These are phyloP conservation scores for Trichechus manatus DNA, from an alignment of 2,113 vertebrate genomes.

Conservation along the genomic window DNA sequence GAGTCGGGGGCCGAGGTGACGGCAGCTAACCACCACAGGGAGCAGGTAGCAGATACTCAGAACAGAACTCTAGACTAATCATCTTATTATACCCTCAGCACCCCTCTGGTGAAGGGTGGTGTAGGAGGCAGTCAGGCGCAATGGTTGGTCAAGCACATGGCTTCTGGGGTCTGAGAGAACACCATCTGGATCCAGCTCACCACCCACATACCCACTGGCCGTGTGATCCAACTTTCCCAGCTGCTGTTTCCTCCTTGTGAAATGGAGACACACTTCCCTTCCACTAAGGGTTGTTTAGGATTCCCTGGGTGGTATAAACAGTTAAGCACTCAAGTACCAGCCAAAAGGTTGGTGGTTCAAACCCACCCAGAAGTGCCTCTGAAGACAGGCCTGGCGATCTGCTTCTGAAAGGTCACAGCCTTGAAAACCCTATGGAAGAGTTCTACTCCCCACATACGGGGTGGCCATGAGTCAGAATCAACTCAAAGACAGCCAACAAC, in stretches of 20 bases:
- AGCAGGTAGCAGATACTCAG: rapidly evolving
- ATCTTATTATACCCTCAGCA: not conserved
- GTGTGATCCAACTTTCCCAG: not conserved
- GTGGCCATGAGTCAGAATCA: not conserved
- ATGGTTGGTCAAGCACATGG: not conserved
- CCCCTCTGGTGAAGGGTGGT: not conserved
- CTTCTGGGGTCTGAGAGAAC: not conserved
- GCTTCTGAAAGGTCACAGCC: not conserved
- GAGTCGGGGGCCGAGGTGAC: no score
- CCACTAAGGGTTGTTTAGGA: no score
- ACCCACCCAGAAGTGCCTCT: not conserved
- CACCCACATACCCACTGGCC: not conserved
- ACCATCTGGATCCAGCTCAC: rapidly evolving
- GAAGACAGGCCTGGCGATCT: not conserved
- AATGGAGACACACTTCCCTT: not conserved
- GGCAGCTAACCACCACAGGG: no score
- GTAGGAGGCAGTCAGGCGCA: rapidly evolving
- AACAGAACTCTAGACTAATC: not conserved
- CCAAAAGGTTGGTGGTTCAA: not conserved
- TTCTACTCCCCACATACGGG: not conserved
- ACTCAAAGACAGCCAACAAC: not conserved
- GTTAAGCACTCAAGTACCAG: not conserved
- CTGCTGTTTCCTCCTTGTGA: not conserved
- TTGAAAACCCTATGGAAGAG: not conserved
- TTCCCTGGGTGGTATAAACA: not conserved